A percentile compares a stretch with the other conserved stretches of the same genome.
Evolutionary conservation across 2,113 vertebrate genomes (phyloP).

Genomic region (Hippocampus zosterae): DNA sequence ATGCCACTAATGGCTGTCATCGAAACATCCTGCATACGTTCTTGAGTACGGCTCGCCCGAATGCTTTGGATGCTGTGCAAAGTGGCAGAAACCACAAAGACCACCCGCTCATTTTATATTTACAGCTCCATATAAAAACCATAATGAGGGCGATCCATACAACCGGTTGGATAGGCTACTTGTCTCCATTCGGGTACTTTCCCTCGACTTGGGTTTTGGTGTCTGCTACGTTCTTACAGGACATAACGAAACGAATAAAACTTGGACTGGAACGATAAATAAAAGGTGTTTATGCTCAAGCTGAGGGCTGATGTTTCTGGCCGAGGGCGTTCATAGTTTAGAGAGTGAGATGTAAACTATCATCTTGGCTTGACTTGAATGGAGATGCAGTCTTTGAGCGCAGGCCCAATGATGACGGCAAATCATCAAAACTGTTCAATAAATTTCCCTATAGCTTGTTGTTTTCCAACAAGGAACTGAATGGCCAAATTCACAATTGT

Average conservation of each 20-base stretch:
- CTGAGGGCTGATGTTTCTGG: neutral
- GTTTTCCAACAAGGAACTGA: too few species aligned
- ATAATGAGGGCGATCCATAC: neutral
- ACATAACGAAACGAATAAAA: neutral
- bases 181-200: neutral
- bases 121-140: neutral
- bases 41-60: neutral
- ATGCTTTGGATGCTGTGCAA: neutral
- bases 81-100: slow-evolving; percentile 14
- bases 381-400: neutral
- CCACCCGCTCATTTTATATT: slow-evolving; percentile 3
- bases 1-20: slow-evolving; percentile 10
- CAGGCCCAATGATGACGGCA: neutral
- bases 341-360: slow-evolving; percentile 25
- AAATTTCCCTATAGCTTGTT: too few species aligned
- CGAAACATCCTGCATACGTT: slow-evolving; percentile 3
- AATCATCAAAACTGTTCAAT: too few species aligned
- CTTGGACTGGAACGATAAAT: slow-evolving; percentile 8
- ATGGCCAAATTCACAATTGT: too few species aligned
- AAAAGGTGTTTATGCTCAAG: slow-evolving; percentile 12
- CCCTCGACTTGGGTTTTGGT: neutral
- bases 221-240: neutral
- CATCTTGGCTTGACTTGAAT: neutral
- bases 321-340: slow-evolving; percentile 27
- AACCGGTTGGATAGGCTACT: slow-evolving; percentile 1